phyloP scores from a whole-genome alignment of 2,113 vertebrate species.

The Peromyscus leucopus region DNA sequence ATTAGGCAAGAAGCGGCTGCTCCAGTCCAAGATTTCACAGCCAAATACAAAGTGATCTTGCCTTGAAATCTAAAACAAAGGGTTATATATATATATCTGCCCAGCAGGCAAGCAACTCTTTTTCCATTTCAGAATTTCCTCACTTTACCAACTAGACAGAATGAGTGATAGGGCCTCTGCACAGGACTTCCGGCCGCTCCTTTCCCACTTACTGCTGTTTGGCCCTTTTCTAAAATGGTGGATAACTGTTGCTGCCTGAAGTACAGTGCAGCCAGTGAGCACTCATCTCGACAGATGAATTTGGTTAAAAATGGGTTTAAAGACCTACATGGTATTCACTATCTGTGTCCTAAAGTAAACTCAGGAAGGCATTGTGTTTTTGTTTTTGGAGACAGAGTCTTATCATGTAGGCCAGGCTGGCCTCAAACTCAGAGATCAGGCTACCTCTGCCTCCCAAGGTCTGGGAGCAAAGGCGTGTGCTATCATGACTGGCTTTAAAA shows the following conservation, averaged over 20 bases:
- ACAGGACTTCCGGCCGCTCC: not conserved
- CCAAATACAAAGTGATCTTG: not conserved
- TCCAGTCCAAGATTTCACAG: conserved; percentile 36
- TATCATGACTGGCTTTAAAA: not conserved
- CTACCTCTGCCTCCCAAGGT: not conserved
- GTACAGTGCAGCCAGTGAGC: not conserved
- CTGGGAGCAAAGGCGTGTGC: not conserved
- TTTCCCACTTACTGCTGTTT: not conserved
- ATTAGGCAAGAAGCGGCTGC: conserved; percentile 64
- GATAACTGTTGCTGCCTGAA: not conserved
- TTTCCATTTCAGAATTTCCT: conserved; percentile 45
- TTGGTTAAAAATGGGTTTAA: conserved; percentile 12
- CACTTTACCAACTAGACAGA: conserved; percentile 30
- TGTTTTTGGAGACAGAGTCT: not conserved
- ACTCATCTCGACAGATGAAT: not conserved
- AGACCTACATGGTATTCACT: not conserved
- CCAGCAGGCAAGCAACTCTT: conserved; percentile 26
- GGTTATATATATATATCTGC: not conserved
- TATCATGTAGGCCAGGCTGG: not conserved
- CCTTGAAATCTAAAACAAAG: conserved; percentile 19
- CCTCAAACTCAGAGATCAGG: not conserved
- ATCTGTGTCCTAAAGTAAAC: conserved; percentile 46
- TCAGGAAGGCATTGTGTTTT: not conserved
- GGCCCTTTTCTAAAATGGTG: not conserved
- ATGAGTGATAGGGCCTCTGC: not conserved